Evolutionary conservation across 1,140 invertebrate species (phyloP), one percentile per base, ranked within the genome.

Genomic region (Trachelipus rathkii): DNA sequence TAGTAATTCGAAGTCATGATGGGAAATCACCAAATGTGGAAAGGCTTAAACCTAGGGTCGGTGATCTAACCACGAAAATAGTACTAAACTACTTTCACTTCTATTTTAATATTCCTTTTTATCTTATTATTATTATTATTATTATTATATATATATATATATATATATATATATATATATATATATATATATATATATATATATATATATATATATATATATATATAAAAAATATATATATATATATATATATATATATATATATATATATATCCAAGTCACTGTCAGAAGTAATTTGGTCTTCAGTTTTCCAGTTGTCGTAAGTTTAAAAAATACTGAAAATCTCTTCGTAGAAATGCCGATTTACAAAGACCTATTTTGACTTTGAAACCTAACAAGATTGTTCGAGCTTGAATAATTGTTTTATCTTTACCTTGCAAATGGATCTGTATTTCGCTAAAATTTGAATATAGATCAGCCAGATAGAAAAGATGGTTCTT

Each of bases 401-500:
- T 71, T 75, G 69, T 74, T 44, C 46, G 45, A 72, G 44, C 4
- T 76, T 44, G 75, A 71, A 76, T 76, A n/a, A 76, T 76, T 71
- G n/a, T 76, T 67, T 66, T 50, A 74, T 66, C 77, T 44, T 78
- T n/a, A n/a, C n/a, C n/a, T n/a, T n/a, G 77, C 44, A 78, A 50
- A 76, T 46, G 74, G 45, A 45, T 69, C 44, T 79, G 71, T 68
- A 71, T 44, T 66, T 76, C 75, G 73, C 69, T 73, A 76, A 79
- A 79, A 73, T 70, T 78, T 71, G 23, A 71, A 78, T 60, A 79
- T 60, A 79, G 71, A 19, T 77, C 78, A 73, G 71, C 71, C 75
- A 76, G 44, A 71, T 72, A 60, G 71, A 79, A 77, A 69, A 72
- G 53, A 70, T 53, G 66, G 44, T 68, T 72, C 46, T 67, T 72